phyloP scores from a whole-genome alignment of 2,888 invertebrate genomes.

The Campoplex nolae region DNA sequence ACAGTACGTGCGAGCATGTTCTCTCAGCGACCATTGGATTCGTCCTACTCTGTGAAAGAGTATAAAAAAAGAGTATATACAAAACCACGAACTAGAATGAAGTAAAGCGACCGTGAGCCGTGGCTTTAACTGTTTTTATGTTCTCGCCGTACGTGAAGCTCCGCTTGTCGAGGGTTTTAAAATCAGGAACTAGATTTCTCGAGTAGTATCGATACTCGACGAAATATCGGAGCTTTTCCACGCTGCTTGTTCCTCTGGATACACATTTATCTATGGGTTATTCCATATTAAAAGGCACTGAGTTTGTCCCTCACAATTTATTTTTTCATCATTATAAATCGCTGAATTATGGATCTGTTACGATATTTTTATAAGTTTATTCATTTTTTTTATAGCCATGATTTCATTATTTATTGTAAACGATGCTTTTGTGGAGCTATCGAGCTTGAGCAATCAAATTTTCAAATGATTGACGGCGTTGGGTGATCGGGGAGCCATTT shows the following conservation, averaged over 20 bases:
- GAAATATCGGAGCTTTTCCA: conserved; percentile 24
- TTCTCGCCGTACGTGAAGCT: conserved; percentile 34
- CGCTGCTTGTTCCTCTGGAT: not conserved
- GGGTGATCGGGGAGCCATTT: no score
- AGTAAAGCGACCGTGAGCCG: conserved; percentile 35
- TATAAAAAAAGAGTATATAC: conserved; percentile 11
- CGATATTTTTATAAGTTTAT: no score
- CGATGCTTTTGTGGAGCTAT: no score
- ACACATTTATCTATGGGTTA: not conserved
- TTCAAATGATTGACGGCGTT: no score
- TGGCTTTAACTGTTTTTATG: conserved; percentile 58
- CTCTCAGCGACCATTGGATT: conserved; percentile 17
- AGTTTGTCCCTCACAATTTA: not conserved
- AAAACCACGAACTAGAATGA: conserved; percentile 32
- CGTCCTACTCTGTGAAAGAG: not conserved
- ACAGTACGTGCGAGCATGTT: not conserved
- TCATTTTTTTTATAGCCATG: no score
- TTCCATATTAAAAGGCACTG: not conserved
- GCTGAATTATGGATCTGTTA: no score
- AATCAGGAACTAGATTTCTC: conserved; percentile 53
- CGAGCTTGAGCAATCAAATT: no score
- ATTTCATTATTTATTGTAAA: no score
- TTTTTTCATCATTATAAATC: not conserved
- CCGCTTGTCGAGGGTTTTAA: conserved; percentile 33
- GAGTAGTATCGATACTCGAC: conserved; percentile 46